These are phyloP conservation scores for Rhagium mordax DNA, from an alignment of 2,888 invertebrate species.

Conservation along the genomic window DNA sequence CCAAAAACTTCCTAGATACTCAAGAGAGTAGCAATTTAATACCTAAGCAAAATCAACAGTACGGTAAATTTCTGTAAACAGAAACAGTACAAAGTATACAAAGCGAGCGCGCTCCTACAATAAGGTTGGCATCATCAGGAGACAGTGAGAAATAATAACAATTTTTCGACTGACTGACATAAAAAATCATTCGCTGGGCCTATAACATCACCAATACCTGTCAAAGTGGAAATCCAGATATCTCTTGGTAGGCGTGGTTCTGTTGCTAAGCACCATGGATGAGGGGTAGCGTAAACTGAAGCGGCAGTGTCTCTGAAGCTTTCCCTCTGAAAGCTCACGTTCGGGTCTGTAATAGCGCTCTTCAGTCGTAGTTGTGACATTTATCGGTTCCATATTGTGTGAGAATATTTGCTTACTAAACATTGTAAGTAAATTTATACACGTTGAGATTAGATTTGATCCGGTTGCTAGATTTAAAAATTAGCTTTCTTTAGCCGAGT, in stretches of 20 bases:
- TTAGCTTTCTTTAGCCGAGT: neutral
- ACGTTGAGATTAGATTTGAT: no score
- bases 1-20: no score
- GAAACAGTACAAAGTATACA: no score
- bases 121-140: no score
- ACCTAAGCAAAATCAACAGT: no score
- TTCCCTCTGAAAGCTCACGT: conserved; percentile 45
- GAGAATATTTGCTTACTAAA: neutral
- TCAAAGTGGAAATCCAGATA: conserved; percentile 53
- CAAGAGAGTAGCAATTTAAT: no score
- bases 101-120: no score
- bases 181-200: conserved; percentile 22
- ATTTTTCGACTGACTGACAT: neutral
- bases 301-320: conserved; percentile 63
- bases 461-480: no score
- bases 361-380: conserved; percentile 33
- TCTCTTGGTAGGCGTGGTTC: conserved; percentile 63
- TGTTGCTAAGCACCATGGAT: conserved; percentile 67
- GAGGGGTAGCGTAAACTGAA: conserved; percentile 63
- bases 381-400: conserved; percentile 25
- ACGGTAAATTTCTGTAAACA: no score
- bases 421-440: neutral
- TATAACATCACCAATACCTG: conserved; percentile 49
- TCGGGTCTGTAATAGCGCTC: conserved; percentile 25
- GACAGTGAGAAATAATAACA: no score